Conservation (phyloP, 2,113 vertebrate genomes). For the Thomomys bottae region DNA sequence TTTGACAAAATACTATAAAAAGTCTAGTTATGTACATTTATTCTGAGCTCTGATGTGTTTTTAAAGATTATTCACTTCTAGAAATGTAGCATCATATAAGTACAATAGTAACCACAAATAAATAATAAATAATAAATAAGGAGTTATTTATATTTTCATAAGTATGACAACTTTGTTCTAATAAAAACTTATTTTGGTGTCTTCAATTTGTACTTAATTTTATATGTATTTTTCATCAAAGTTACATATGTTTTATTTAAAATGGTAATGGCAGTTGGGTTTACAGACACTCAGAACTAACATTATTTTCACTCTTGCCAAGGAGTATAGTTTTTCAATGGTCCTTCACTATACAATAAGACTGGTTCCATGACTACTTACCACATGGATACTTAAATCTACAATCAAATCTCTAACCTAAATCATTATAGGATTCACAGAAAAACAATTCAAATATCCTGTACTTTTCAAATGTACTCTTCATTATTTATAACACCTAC, state of each 20-base stretch:
- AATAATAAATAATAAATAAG: background rate
- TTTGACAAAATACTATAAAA: background rate
- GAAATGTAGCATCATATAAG: background rate
- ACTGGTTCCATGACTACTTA: accelerated
- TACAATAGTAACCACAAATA: background rate
- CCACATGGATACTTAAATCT: background rate
- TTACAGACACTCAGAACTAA: background rate
- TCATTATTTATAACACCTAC: background rate
- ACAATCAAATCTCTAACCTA: background rate
- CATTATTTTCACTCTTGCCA: background rate
- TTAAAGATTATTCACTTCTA: background rate
- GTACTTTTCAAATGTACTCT: background rate
- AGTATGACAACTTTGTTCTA: background rate
- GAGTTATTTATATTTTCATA: constrained; percentile 20
- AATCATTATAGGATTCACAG: background rate
- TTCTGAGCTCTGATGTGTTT: background rate
- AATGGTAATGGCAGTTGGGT: background rate
- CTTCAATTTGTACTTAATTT: background rate
- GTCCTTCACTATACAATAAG: background rate
- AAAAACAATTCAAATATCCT: accelerated
- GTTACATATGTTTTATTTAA: too few species aligned
- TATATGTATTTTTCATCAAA: background rate
- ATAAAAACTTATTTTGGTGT: background rate
- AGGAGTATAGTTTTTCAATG: background rate
- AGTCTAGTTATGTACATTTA: background rate